Conservation (phyloP, 2,113 vertebrate species). For the Gambusia affinis region DNA sequence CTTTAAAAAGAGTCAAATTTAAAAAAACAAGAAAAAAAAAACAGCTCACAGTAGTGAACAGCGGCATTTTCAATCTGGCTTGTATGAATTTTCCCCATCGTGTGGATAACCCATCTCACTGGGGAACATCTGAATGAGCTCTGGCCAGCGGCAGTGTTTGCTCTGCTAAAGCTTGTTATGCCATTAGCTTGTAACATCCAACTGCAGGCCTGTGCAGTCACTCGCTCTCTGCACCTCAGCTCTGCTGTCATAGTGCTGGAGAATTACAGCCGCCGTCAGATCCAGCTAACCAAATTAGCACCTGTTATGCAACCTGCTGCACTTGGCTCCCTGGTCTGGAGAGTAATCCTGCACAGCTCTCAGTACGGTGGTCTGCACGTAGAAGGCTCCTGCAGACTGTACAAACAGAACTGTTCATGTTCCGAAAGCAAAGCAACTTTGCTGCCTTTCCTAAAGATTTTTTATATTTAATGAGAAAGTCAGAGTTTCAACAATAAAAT, state of each 20-base stretch:
- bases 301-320: constrained; percentile 72
- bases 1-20: background rate
- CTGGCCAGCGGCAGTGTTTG: constrained; percentile 24
- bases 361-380: constrained; percentile 15
- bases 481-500: background rate
- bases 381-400: background rate
- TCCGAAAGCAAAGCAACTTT: background rate
- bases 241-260: constrained; percentile 57
- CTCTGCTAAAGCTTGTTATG: constrained; percentile 62
- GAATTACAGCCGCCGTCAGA: constrained; percentile 65
- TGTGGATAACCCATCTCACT: constrained; percentile 9
- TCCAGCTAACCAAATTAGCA: constrained; percentile 74
- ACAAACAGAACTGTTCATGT: background rate
- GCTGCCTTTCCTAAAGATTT: background rate
- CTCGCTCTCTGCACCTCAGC: constrained; percentile 25
- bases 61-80: background rate
- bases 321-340: constrained; percentile 52
- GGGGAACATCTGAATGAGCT: constrained; percentile 10
- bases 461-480: background rate
- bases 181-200: constrained; percentile 62
- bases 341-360: constrained; percentile 39
- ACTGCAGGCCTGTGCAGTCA: constrained; percentile 46
- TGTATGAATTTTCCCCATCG: background rate
- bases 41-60: background rate
- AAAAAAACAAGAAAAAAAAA: background rate